phyloP scores from a whole-genome alignment of 2,113 vertebrate genomes.

The Trichomycterus rosablanca region DNA sequence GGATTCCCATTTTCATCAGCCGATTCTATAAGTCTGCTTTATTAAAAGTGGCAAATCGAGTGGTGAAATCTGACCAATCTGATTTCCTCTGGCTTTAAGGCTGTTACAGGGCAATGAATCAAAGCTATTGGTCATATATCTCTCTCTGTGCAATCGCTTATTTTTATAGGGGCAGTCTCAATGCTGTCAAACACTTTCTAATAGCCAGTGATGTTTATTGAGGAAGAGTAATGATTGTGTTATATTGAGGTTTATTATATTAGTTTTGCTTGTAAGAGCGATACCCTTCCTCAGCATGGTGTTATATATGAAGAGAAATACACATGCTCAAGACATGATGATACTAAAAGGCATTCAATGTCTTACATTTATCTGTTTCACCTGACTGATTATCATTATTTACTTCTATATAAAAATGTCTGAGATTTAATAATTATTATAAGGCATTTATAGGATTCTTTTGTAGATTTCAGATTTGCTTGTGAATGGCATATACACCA shows the following conservation, averaged over 20 bases:
- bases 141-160: constrained; percentile 35
- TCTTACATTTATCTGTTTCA: neutral
- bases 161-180: constrained; percentile 48
- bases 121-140: constrained; percentile 63
- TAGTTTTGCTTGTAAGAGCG: constrained; percentile 45
- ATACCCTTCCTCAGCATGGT: neutral
- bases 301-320: neutral
- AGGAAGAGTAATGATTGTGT: constrained; percentile 50
- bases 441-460: too few species aligned
- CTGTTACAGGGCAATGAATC: constrained; percentile 59
- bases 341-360: neutral
- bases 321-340: neutral
- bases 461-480: too few species aligned
- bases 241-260: constrained; percentile 47
- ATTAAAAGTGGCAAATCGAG: constrained; percentile 56
- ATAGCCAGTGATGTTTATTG: constrained; percentile 46
- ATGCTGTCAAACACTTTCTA: constrained; percentile 43
- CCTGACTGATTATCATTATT: too few species aligned
- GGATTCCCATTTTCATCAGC: constrained; percentile 46
- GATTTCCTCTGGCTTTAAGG: constrained; percentile 57
- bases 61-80: constrained; percentile 52
- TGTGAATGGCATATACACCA: too few species aligned
- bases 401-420: too few species aligned
- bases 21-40: constrained; percentile 54
- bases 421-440: too few species aligned